Conservation (phyloP, 2,797 vertebrate genomes). For the Urophycis tenuis region DNA sequence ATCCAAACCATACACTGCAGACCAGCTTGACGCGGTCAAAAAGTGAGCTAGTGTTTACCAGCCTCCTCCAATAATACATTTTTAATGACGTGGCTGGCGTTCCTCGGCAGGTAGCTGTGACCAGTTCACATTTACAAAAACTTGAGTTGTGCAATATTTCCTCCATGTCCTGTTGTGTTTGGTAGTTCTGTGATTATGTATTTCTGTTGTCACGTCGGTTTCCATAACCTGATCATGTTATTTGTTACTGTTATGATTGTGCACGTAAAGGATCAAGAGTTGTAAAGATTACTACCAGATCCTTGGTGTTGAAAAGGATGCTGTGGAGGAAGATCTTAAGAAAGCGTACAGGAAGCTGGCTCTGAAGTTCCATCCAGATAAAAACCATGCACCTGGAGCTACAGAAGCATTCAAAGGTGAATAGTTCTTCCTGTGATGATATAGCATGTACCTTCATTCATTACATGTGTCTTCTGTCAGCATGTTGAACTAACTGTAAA, state of each 20-base stretch:
- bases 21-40: conserved; percentile 89
- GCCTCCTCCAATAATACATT: background rate
- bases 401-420: conserved; percentile 98
- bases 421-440: background rate
- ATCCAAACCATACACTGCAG: conserved; percentile 80
- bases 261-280: conserved; percentile 81
- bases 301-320: conserved; percentile 84
- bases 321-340: conserved; percentile 94
- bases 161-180: background rate
- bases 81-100: background rate
- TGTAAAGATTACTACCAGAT: conserved; percentile 99
- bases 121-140: background rate
- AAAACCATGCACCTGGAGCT: conserved; percentile 92
- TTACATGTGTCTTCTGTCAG: background rate
- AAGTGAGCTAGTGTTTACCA: conserved; percentile 63
- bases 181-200: background rate
- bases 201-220: background rate
- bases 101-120: background rate
- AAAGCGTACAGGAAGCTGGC: conserved; percentile 94
- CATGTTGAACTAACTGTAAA: background rate
- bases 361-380: conserved; percentile 96
- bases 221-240: background rate
- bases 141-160: background rate
- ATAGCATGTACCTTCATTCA: background rate
- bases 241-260: background rate